phyloP scores from a whole-genome alignment of 1,140 invertebrate species.

The Mylabris phalerata region DNA sequence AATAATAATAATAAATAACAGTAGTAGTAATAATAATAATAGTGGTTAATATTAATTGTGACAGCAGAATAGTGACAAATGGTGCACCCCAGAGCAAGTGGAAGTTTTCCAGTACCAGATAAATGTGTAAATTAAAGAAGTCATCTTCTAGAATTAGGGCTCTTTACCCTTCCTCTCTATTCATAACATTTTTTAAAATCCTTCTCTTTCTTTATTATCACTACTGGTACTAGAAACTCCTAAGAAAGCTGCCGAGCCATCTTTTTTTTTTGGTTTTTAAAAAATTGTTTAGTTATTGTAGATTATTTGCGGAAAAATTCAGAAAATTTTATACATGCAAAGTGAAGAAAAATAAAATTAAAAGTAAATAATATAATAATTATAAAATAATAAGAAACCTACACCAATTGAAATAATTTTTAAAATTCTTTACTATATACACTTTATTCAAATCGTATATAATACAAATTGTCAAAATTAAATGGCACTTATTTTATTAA shows the following conservation, averaged over 20 bases:
- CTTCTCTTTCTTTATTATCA: neutral
- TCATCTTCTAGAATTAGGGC: no score
- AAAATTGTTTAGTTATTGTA: constrained; percentile 19
- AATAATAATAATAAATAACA: neutral
- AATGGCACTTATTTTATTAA: no score
- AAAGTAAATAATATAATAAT: constrained; percentile 1
- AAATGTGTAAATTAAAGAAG: no score
- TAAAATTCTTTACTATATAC: no score
- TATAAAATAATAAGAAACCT: constrained; percentile 4
- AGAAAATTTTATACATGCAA: constrained; percentile 23
- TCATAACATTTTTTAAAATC: no score
- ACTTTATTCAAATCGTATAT: no score
- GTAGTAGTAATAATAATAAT: constrained; percentile 2
- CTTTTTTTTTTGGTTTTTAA: neutral
- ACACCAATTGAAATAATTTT: constrained; percentile 11
- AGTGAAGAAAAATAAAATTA: constrained; percentile 7
- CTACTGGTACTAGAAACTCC: constrained; percentile 18
- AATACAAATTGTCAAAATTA: no score
- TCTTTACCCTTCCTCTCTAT: no score
- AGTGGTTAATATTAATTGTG: constrained; percentile 37
- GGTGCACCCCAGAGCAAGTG: constrained; percentile 41
- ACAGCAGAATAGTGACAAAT: constrained; percentile 41
- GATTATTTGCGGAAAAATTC: constrained; percentile 26
- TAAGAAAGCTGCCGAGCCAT: constrained; percentile 31
- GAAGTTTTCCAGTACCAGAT: constrained; percentile 27